Conservation (phyloP, 2,888 invertebrate genomes). For the Athalia cordata region DNA sequence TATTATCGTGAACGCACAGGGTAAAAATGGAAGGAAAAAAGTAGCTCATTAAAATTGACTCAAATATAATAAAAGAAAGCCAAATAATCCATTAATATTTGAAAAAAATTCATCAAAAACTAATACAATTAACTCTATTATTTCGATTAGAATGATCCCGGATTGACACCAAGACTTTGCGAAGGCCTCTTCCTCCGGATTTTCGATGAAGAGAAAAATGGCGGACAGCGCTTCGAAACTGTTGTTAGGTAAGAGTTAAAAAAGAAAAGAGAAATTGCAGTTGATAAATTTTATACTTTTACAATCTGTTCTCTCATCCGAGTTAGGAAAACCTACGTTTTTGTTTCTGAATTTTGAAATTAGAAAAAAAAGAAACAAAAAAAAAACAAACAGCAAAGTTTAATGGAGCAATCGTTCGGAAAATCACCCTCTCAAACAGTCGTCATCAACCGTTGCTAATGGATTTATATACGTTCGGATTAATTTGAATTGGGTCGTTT, state of each 20-base stretch:
- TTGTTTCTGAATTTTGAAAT: too few species aligned
- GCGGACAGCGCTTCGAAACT: constrained; percentile 59
- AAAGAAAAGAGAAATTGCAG: too few species aligned
- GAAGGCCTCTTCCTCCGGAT: constrained; percentile 73
- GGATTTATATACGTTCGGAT: too few species aligned
- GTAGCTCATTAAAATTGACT: not conserved
- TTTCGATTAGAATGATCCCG: constrained; percentile 73
- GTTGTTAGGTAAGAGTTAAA: constrained; percentile 69
- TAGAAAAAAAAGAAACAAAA: too few species aligned
- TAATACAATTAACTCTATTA: not conserved
- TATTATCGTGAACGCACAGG: constrained; percentile 1
- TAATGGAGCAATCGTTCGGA: not conserved
- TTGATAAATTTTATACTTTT: too few species aligned
- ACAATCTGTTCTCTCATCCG: too few species aligned
- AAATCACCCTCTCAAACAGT: not conserved
- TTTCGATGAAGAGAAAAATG: constrained; percentile 66
- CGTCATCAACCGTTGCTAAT: too few species aligned
- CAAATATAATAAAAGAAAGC: not conserved
- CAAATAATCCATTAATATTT: not conserved
- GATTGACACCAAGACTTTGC: constrained; percentile 77
- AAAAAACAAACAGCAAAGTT: too few species aligned
- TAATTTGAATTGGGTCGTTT: too few species aligned
- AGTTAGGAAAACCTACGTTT: too few species aligned
- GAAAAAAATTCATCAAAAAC: not conserved
- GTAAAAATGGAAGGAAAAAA: not conserved